Conservation (phyloP, 2,888 invertebrate species). For the Metacarcinus magister region DNA sequence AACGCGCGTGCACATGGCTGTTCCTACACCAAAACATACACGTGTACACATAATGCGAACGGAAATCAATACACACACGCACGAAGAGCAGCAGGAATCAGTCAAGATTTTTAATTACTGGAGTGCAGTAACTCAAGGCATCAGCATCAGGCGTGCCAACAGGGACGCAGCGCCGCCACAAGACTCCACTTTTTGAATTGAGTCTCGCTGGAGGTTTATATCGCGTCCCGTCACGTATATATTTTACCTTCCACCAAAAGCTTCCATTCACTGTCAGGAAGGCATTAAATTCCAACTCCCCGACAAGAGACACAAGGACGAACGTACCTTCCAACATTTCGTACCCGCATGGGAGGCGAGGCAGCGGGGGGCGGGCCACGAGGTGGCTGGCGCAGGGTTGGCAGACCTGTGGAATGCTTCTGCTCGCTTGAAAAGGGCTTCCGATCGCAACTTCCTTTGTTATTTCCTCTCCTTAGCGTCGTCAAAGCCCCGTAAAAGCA, state of each 20-base stretch:
- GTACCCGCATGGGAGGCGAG: neutral
- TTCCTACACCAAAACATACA: neutral
- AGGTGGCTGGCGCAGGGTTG: neutral
- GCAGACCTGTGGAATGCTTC: neutral
- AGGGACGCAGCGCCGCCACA: neutral
- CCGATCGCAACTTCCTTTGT: conserved; percentile 29
- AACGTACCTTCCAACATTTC: neutral
- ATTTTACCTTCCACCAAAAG: neutral
- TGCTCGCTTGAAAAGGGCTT: neutral
- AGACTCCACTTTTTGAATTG: neutral
- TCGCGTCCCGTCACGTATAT: neutral
- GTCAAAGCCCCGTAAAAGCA: conserved; percentile 18
- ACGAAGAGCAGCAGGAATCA: neutral
- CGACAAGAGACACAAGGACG: neutral
- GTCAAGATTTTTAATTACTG: neutral
- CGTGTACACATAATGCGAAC: neutral
- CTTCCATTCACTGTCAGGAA: neutral
- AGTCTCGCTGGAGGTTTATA: neutral
- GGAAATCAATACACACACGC: neutral
- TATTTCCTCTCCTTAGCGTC: conserved; percentile 11
- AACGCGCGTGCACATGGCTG: neutral
- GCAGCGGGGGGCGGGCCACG: neutral
- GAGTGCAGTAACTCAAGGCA: neutral
- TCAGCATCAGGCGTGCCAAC: neutral
- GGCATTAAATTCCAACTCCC: conserved; percentile 21